Conservation (phyloP, 2,113 vertebrate species). For the Lamprotornis superbus region DNA sequence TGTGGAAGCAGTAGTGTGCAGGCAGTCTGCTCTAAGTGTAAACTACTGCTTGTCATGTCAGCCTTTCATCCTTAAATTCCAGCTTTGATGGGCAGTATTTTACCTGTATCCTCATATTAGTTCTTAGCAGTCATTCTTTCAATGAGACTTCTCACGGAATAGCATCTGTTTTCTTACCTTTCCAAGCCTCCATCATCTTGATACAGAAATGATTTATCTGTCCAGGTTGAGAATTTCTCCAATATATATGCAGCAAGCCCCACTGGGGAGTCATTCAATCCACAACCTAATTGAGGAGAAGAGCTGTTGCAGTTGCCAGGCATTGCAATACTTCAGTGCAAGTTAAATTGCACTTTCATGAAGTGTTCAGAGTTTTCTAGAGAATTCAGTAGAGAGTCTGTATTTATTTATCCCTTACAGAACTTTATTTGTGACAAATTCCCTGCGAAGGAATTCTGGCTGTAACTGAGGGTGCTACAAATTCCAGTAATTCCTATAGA, state of each 20-base stretch:
- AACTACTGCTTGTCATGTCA: not conserved
- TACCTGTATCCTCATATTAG: not conserved
- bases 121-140: not conserved
- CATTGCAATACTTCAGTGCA: not conserved
- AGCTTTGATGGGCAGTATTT: not conserved
- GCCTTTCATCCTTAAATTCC: not conserved
- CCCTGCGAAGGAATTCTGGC: not conserved
- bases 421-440: not conserved
- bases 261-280: constrained; percentile 83
- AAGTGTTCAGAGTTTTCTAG: not conserved
- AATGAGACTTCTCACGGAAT: not conserved
- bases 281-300: constrained; percentile 75
- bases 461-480: not conserved
- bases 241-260: constrained; percentile 86
- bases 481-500: not conserved
- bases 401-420: not conserved
- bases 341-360: not conserved
- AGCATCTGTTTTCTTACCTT: constrained; percentile 67
- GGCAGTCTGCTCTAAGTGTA: not conserved
- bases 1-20: not conserved
- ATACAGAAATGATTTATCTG: constrained; percentile 70
- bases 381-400: not conserved
- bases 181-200: constrained; percentile 82
- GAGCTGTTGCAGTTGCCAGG: not conserved
- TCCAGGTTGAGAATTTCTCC: constrained; percentile 89